A percentile compares a stretch with the other conserved stretches of the same genome.
Evolutionary conservation across 2,888 invertebrate species (phyloP).

Genomic region (Eupithecia vulgata): DNA sequence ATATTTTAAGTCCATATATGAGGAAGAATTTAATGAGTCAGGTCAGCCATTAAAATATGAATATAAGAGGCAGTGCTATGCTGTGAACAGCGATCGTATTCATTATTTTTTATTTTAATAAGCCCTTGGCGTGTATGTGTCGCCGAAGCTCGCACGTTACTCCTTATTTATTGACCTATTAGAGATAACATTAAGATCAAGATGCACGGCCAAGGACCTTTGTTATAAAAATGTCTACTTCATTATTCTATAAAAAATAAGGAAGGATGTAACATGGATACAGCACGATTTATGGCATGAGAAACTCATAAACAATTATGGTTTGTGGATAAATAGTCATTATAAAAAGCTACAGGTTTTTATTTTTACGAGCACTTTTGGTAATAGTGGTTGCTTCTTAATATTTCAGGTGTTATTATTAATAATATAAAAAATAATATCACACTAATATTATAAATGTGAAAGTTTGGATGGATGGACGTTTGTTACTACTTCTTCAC

Average conservation of each 20-base stretch:
- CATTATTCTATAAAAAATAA: conserved; percentile 82
- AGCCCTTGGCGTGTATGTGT: conserved; percentile 76
- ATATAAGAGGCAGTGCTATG: conserved; percentile 69
- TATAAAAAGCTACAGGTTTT: conserved; percentile 19
- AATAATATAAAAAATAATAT: no score
- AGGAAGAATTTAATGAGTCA: conserved; percentile 58
- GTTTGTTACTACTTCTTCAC: no score
- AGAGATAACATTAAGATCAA: conserved; percentile 84
- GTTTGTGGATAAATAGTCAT: conserved; percentile 18
- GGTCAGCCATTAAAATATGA: conserved; percentile 68
- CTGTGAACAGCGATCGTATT: conserved; percentile 71
- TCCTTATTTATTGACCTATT: conserved; percentile 84
- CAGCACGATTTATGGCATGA: conserved; percentile 38
- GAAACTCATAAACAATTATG: conserved; percentile 32
- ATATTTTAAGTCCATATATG: conserved; percentile 44
- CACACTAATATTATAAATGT: no score
- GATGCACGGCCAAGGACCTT: conserved; percentile 84
- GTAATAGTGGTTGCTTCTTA: neutral
- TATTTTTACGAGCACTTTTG: neutral
- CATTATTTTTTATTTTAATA: conserved; percentile 79
- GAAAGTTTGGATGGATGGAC: no score
- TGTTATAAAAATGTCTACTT: conserved; percentile 84
- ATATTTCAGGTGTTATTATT: neutral
- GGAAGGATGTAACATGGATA: conserved; percentile 66
- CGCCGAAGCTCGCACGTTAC: conserved; percentile 82